These are phyloP conservation scores for Montipora efflorescens DNA, from an alignment of 64 coral and sea anemone species.

Conservation along the genomic window DNA sequence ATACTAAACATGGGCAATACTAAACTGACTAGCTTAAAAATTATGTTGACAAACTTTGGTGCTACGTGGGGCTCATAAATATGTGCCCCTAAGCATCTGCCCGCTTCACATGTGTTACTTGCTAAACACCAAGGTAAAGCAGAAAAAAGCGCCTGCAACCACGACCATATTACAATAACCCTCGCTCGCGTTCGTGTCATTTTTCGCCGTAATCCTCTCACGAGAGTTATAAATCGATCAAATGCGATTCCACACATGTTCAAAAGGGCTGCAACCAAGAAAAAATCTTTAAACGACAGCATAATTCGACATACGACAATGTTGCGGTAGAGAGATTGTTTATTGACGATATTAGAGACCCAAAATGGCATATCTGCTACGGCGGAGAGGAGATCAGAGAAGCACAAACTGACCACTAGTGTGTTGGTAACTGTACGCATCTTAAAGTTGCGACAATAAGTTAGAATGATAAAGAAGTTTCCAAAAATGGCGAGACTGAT, in stretches of 20 bases:
- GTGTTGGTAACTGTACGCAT: slow-evolving; percentile 92
- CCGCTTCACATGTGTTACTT: not conserved
- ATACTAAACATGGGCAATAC: slow-evolving; percentile 71
- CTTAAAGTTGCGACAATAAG: slow-evolving; percentile 86
- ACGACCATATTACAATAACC: slow-evolving; percentile 63
- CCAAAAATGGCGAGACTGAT: slow-evolving; percentile 76
- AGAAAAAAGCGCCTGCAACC: slow-evolving; percentile 70
- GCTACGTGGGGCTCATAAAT: slow-evolving; percentile 70
- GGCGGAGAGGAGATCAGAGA: slow-evolving; percentile 81
- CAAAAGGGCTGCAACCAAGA: slow-evolving; percentile 76
- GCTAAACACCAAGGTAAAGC: slow-evolving; percentile 69
- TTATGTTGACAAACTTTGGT: slow-evolving; percentile 37
- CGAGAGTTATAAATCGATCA: slow-evolving; percentile 84
- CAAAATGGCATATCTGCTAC: slow-evolving; percentile 81
- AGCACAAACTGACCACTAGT: slow-evolving; percentile 80
- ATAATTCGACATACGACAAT: slow-evolving; percentile 64
- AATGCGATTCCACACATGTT: slow-evolving; percentile 91
- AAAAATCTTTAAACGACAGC: slow-evolving; percentile 75
- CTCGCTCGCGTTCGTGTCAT: slow-evolving; percentile 68
- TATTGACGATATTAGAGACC: slow-evolving; percentile 10
- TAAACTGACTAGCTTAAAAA: slow-evolving; percentile 51
- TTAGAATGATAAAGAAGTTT: slow-evolving; percentile 84
- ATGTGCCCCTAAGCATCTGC: slow-evolving; percentile 46
- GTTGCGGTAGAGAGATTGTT: slow-evolving; percentile 29
- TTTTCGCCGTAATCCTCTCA: slow-evolving; percentile 76